These are phyloP conservation scores for Drosophila watanabei DNA, from an alignment of 1,140 invertebrate species.

Conservation along the genomic window DNA sequence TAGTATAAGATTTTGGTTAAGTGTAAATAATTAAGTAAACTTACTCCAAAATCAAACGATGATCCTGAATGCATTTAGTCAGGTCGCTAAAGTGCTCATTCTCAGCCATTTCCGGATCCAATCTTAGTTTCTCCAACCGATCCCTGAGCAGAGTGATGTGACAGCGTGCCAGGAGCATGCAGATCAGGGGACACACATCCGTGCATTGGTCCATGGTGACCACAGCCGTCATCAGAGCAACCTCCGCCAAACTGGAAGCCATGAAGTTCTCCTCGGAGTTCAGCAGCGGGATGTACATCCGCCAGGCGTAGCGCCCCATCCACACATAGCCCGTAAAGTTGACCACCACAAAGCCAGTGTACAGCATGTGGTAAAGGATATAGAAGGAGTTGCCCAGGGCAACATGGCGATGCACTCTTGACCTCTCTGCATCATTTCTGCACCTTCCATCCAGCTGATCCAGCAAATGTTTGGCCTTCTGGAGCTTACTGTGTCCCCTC, in stretches of 20 bases:
- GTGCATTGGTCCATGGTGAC: constrained; percentile 50
- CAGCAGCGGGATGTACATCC: constrained; percentile 52
- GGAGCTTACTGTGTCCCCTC: constrained; percentile 20
- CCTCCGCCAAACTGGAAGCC: constrained; percentile 20
- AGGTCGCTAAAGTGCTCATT: constrained; percentile 44
- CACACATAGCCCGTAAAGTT: constrained; percentile 7
- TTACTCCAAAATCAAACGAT: constrained; percentile 58
- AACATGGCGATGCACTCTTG: constrained; percentile 28
- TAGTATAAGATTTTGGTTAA: too few species aligned
- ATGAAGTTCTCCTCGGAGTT: constrained; percentile 37
- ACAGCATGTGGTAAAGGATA: constrained; percentile 34
- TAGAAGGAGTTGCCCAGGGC: constrained; percentile 32
- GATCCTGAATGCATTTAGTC: constrained; percentile 54
- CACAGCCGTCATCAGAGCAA: constrained; percentile 21
- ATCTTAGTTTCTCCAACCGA: constrained; percentile 24
- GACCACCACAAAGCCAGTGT: constrained; percentile 19
- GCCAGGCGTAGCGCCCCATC: constrained; percentile 39
- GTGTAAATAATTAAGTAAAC: not conserved
- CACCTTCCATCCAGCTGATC: constrained; percentile 54
- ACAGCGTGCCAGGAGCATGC: constrained; percentile 37
- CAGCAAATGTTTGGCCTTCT: constrained; percentile 33
- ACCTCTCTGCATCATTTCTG: not conserved
- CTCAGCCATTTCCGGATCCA: constrained; percentile 12
- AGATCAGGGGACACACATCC: constrained; percentile 49
- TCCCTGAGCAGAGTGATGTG: constrained; percentile 48